phyloP scores from a whole-genome alignment of 1,140 invertebrate species.

The Penaeus vannamei region DNA sequence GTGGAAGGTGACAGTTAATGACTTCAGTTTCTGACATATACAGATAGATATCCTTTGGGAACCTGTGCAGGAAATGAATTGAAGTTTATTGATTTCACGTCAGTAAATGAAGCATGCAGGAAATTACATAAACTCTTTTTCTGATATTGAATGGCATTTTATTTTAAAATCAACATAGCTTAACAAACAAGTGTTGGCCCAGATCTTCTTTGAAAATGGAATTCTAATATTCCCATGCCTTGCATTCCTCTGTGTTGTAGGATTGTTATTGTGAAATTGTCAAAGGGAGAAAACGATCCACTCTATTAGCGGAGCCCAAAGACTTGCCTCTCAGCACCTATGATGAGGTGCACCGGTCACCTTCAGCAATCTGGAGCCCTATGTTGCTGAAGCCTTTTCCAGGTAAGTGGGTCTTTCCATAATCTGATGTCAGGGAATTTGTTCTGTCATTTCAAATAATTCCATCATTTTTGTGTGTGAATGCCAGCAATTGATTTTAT shows the following conservation, averaged over 20 bases:
- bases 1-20: too few species aligned
- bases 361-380: slow-evolving; percentile 79
- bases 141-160: too few species aligned
- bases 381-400: slow-evolving; percentile 86
- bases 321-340: slow-evolving; percentile 81
- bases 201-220: background rate
- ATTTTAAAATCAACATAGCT: too few species aligned
- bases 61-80: too few species aligned
- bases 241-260: slow-evolving; percentile 71
- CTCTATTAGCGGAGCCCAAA: slow-evolving; percentile 79
- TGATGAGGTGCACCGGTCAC: slow-evolving; percentile 79
- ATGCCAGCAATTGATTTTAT: too few species aligned
- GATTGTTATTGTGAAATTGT: slow-evolving; percentile 83
- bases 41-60: too few species aligned
- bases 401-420: slow-evolving; percentile 72
- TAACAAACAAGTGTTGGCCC: background rate
- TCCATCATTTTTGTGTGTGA: background rate
- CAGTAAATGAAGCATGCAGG: too few species aligned
- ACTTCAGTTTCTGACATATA: too few species aligned
- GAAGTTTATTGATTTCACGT: too few species aligned
- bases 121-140: too few species aligned
- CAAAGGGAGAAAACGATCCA: slow-evolving; percentile 77
- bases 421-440: background rate
- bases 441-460: background rate
- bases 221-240: slow-evolving; percentile 16